Conservation (phyloP, 2,888 invertebrate species). For the Diploptera punctata region DNA sequence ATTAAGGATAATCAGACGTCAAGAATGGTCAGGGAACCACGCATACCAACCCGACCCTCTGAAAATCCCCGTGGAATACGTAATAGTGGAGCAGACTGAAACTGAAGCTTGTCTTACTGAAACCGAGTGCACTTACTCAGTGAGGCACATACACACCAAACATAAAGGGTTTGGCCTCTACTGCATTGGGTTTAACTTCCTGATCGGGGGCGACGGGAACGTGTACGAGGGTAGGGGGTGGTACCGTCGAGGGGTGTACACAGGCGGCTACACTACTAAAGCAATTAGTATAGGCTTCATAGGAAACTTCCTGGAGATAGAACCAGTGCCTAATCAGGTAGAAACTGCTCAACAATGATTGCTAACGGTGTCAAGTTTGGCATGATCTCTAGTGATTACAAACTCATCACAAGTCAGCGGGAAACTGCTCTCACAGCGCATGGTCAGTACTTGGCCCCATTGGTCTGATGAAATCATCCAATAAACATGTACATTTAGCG, state of each 20-base stretch:
- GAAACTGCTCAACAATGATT: conserved; percentile 68
- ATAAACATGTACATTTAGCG: too few relatives aligned
- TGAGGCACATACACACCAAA: conserved; percentile 67
- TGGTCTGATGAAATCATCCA: too few relatives aligned
- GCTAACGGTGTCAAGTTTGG: conserved; percentile 65
- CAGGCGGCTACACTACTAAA: conserved; percentile 66
- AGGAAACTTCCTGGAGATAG: conserved; percentile 67
- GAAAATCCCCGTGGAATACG: conserved; percentile 19
- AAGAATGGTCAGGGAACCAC: conserved; percentile 73
- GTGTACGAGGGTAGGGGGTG: conserved; percentile 79
- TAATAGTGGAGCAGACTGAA: conserved; percentile 61
- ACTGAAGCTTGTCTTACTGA: conserved; percentile 64
- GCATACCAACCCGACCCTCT: background rate
- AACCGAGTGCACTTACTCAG: conserved; percentile 51
- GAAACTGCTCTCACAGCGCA: conserved; percentile 46
- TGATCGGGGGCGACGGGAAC: conserved; percentile 79
- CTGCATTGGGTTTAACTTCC: conserved; percentile 80
- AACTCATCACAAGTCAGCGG: conserved; percentile 72
- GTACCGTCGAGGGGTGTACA: conserved; percentile 66
- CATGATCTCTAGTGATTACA: conserved; percentile 68
- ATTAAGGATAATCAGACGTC: conserved; percentile 63
- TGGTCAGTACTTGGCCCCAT: too few relatives aligned
- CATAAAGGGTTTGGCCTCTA: conserved; percentile 65
- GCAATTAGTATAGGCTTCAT: conserved; percentile 77
- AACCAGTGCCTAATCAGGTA: conserved; percentile 62